Evolutionary conservation across 2,797 vertebrate species (phyloP), one percentile per base, ranked within the genome.

Genomic region (Catamblyrhynchus diadema): DNA sequence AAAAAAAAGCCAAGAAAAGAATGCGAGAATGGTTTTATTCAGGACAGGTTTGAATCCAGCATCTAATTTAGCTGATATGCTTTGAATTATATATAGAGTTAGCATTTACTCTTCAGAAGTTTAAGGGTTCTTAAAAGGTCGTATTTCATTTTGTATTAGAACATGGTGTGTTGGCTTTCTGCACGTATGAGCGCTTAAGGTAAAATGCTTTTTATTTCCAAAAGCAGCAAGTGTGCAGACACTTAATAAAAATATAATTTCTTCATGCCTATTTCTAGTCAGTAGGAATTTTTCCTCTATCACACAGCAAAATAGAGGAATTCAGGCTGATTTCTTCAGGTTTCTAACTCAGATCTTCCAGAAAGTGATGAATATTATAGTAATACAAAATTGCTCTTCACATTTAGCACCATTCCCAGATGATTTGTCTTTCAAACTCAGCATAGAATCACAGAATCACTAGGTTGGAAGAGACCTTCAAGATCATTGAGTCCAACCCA

Each of bases 111-210:
- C 39, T 53, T 92, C 74, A 85, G 54, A 82, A 91, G 61, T 72
- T 89, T 60, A 65, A 71, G 41, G 22, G 86, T 91, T 65, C 50
- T 89, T 60, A 73, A 94, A 97, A 97, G 93, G 88, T 96, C 88
- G 77, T 27, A 37, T 92, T 96, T 97, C 95, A 91, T 92, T 95
- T 85, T 86, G n/a, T 30, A 75, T 96, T 96, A 95, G 85, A 92
- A 84, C 79, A 94, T 75, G 85, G 86, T 0, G 0, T 44, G 61
- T 83, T 94, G 91, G 59, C 80, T 96, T 84, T 72, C 90, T 93
- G 56, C 84, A 88, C 22, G 13, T 47, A 89, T 25, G 30, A 90
- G 18, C 0, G 1, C 67, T 94, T 86, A 70, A 82, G 71, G 64
- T 95, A 75, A 94, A 95, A 89, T 53, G 25, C 37, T 93, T 94